These are phyloP conservation scores for Bradypodion ventrale DNA, from an alignment of 2,797 vertebrate species.

Conservation along the genomic window DNA sequence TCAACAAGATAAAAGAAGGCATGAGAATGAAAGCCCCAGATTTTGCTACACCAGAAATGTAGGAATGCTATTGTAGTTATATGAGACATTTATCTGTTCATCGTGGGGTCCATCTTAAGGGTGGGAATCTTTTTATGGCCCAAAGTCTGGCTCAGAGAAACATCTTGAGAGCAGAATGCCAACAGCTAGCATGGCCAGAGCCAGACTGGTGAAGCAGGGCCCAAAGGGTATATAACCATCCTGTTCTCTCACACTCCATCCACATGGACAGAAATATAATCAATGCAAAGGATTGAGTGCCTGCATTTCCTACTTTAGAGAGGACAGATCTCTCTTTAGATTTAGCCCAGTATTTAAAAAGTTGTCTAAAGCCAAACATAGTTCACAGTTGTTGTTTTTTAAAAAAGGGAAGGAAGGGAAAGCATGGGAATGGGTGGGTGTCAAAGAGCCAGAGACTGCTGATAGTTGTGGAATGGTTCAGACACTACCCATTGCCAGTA, in stretches of 20 bases:
- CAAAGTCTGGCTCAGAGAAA: not conserved
- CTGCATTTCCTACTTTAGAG: not conserved
- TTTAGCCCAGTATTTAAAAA: not conserved
- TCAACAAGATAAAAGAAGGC: constrained; percentile 78
- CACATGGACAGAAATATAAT: not conserved
- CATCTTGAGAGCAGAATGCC: not conserved
- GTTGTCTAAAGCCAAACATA: not conserved
- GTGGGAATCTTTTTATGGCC: not conserved
- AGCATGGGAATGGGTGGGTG: too few relatives aligned
- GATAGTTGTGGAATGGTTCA: too few relatives aligned
- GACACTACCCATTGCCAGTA: too few relatives aligned
- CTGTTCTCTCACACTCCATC: not conserved
- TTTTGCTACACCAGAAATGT: constrained; percentile 77
- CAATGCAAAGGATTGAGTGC: not conserved
- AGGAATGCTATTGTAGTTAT: constrained; percentile 39
- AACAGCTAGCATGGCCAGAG: not conserved
- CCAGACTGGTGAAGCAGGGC: too few relatives aligned
- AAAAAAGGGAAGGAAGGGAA: not conserved
- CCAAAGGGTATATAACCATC: not conserved
- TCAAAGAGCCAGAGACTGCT: too few relatives aligned
- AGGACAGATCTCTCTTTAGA: not conserved
- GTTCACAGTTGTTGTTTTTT: too few relatives aligned
- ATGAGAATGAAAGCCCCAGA: constrained; percentile 78
- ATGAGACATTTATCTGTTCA: not conserved
- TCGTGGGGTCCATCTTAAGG: too few relatives aligned